Percentiles rank a stretch among this genome's conserved stretches.
Conservation (phyloP, 2,888 invertebrate genomes). For the Hyalella azteca region DNA sequence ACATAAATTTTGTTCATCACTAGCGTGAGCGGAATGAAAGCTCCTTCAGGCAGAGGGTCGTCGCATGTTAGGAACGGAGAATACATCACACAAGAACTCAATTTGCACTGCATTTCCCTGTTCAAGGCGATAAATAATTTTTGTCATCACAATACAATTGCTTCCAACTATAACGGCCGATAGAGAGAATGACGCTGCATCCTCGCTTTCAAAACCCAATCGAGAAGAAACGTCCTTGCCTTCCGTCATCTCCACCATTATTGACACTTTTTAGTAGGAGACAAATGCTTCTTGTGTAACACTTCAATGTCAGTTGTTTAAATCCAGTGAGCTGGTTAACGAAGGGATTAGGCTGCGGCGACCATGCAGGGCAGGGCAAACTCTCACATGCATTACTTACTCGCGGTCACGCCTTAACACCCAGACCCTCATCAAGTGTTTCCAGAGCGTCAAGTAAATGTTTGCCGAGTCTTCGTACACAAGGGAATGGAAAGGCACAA, state of each 20-base stretch:
- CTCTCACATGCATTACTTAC: not conserved
- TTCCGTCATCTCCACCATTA: constrained; percentile 4
- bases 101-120: not conserved
- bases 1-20: no score
- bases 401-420: constrained; percentile 4
- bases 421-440: constrained; percentile 12
- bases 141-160: not conserved
- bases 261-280: not conserved
- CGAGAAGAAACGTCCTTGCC: constrained; percentile 24
- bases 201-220: constrained; percentile 17
- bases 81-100: not conserved
- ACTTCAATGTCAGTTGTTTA: not conserved
- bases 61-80: no score
- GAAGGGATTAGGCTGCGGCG: not conserved
- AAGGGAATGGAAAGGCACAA: not conserved
- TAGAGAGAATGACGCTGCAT: not conserved
- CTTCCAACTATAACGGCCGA: no score
- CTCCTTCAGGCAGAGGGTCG: no score
- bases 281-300: constrained; percentile 11
- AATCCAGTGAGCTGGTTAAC: not conserved
- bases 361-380: not conserved
- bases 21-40: no score
- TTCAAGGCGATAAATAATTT: not conserved
- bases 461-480: not conserved
- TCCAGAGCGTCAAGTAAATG: constrained; percentile 1